Percentiles rank a stretch among this genome's conserved stretches.
Evolutionary conservation across 2,888 invertebrate species (phyloP).

Genomic region (Stenurella melanura): DNA sequence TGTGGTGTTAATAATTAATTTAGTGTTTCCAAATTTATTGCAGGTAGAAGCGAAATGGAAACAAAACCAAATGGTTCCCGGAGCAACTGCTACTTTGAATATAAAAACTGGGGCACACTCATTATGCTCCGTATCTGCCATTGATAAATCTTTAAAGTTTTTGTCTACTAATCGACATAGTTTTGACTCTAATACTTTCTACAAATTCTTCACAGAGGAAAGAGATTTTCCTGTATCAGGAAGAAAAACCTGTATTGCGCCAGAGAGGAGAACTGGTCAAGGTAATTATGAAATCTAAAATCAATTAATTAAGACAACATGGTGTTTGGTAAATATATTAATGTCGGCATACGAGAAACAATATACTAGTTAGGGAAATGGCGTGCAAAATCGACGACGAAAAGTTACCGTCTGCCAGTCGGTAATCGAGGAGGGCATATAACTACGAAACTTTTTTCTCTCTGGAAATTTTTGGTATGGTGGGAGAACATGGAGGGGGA

Average conservation of each 20-base stretch:
- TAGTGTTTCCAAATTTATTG: neutral
- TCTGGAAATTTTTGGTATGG: too few species aligned
- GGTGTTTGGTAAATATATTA: neutral
- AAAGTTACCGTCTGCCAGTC: too few species aligned
- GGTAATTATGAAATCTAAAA: slow-evolving; percentile 53
- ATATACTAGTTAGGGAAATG: too few species aligned
- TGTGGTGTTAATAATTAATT: too few species aligned
- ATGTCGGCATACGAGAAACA: too few species aligned
- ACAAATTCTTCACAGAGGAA: slow-evolving; percentile 61
- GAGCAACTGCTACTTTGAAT: slow-evolving; percentile 73
- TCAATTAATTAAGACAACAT: too few species aligned
- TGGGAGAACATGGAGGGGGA: too few species aligned
- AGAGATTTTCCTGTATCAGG: slow-evolving; percentile 57
- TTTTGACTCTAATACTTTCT: slow-evolving; percentile 58
- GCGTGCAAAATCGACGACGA: too few species aligned
- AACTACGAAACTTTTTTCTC: too few species aligned
- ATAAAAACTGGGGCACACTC: slow-evolving; percentile 76
- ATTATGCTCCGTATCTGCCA: slow-evolving; percentile 76
- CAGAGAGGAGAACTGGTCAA: slow-evolving; percentile 55
- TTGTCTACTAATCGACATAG: slow-evolving; percentile 60
- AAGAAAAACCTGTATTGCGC: slow-evolving; percentile 60
- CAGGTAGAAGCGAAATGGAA: slow-evolving; percentile 73
- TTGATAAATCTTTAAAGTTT: slow-evolving; percentile 77
- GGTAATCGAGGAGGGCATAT: too few species aligned
- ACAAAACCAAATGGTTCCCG: slow-evolving; percentile 74